These are phyloP conservation scores for Sapajus apella DNA, from an alignment of 2,113 vertebrate species.

Conservation along the genomic window DNA sequence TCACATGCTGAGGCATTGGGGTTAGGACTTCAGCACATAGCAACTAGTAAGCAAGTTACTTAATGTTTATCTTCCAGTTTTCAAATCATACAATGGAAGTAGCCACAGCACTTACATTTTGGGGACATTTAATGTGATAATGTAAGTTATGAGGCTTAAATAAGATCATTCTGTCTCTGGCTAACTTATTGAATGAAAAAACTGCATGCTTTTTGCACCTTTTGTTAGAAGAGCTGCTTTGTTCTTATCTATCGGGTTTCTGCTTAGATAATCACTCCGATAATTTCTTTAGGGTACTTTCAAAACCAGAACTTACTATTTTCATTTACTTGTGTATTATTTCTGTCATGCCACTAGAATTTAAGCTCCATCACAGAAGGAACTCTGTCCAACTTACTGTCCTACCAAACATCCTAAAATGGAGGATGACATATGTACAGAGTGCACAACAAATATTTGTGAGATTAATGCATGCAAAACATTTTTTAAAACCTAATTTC, in stretches of 20 bases:
- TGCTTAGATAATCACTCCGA: too few species aligned
- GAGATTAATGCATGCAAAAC: neutral
- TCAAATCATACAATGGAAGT: neutral
- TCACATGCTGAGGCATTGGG: neutral
- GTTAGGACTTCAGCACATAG: neutral
- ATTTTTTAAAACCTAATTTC: neutral
- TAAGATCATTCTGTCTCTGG: neutral
- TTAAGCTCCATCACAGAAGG: neutral
- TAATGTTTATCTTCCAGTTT: neutral
- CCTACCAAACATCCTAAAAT: neutral
- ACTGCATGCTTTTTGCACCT: neutral
- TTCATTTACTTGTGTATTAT: neutral
- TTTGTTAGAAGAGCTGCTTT: neutral
- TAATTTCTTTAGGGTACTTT: neutral
- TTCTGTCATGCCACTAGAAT: neutral
- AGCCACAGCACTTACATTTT: neutral
- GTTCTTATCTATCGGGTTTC: neutral
- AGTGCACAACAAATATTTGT: neutral
- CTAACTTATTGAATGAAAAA: neutral
- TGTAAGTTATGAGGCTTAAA: neutral
- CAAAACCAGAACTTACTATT: neutral
- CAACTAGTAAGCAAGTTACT: neutral
- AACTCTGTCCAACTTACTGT: neutral
- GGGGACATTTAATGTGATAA: neutral
- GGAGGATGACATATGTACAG: neutral